Conservation (phyloP, 2,888 invertebrate genomes). For the Molorchus minor region DNA sequence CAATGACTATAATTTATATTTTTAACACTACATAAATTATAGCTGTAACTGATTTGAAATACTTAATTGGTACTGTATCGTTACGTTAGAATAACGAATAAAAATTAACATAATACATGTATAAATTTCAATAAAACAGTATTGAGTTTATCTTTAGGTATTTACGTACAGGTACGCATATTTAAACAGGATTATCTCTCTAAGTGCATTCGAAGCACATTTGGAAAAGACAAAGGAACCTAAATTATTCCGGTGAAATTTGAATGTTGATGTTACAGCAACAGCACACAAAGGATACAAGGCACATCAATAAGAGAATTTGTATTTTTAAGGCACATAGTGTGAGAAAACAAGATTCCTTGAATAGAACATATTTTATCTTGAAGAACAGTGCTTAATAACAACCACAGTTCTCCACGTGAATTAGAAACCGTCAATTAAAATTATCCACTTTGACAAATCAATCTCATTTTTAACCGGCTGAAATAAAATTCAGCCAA, state of each 20-base stretch:
- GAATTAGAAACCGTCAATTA: too few species aligned
- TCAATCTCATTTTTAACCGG: too few species aligned
- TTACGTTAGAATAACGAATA: neutral
- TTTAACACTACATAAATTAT: slow-evolving; percentile 6
- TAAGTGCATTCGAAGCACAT: neutral
- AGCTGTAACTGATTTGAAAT: neutral
- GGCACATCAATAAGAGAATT: neutral
- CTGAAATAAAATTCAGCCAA: too few species aligned
- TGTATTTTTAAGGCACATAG: neutral
- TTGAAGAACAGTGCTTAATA: too few species aligned
- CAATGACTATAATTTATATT: slow-evolving; percentile 2
- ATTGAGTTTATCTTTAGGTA: slow-evolving; percentile 7
- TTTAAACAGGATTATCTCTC: slow-evolving; percentile 1
- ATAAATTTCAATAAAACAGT: slow-evolving; percentile 16
- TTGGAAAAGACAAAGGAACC: neutral
- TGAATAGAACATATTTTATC: too few species aligned
- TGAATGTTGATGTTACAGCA: neutral
- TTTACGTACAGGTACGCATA: slow-evolving; percentile 3
- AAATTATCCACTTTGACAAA: too few species aligned
- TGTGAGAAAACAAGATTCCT: too few species aligned
- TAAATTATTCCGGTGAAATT: slow-evolving; percentile 4
- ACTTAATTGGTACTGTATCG: slow-evolving; percentile 5
- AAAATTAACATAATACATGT: slow-evolving; percentile 6
- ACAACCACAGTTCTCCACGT: too few species aligned
- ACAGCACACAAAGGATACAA: too few species aligned